Evolutionary conservation across 1,140 invertebrate species (phyloP), one percentile per base, ranked within the genome.

Genomic region (Holcopasites calliopsidis): DNA sequence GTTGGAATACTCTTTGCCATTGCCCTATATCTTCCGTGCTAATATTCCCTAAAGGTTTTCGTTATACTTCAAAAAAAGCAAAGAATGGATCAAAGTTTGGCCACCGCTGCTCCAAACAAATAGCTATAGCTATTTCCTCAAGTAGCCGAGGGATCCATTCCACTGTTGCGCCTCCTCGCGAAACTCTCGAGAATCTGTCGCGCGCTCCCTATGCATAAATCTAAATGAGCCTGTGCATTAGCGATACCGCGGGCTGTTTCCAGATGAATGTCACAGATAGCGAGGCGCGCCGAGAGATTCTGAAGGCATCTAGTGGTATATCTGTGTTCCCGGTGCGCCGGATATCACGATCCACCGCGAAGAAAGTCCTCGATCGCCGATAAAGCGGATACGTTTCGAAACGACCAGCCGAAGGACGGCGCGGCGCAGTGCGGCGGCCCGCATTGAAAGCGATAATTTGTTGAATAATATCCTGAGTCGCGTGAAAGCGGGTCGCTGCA

Each of bases 201-300:
- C 77, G 55, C 47, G 40, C 42, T 77, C 49, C 55, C 44, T 49
- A 21, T 82, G 61, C 80, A 80, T 82, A 82, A 82, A 82, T 82
- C 74, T 58, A 47, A 62, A 79, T 74, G 50, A 69, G 50, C 49
- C 64, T 60, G 58, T 62, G 57, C 49, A 79, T 66, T 65, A 70
- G 40, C 44, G 76, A 80, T 75, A 79, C 44, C 64, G 54, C 44
- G 47, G 44, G 16, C 21, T 21, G 74, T 47, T 65, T 38, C 47
- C 65, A 81, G 72, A 82, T 80, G 52, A 80, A 80, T 50, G 38
- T 40, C 31, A 31, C 16, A 57, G 71, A 80, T 80, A 80, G 38
- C 44, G 26, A 55, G 42, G 6, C 61, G 16, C 61, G 28, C 38
- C 47, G 33, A 35, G 21, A 49, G 52, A 61, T 66, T 31, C 68